A percentile compares a stretch with the other conserved stretches of the same genome.
Conservation (phyloP, 92 coral and sea anemone genomes). For the Parazoanthus swiftii region DNA sequence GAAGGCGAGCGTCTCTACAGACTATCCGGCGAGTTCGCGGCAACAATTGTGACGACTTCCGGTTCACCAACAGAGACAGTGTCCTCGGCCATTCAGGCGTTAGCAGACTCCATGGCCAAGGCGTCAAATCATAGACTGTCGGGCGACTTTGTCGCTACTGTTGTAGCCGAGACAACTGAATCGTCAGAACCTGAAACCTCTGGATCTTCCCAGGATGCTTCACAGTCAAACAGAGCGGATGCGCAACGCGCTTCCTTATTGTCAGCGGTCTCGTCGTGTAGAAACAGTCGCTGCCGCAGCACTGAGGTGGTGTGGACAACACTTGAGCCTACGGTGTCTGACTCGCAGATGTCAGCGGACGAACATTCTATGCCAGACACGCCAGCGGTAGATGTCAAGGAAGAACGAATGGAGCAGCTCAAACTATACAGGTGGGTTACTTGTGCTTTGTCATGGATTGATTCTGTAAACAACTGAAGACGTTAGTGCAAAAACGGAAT, state of each 20-base stretch:
- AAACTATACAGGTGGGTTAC: slow-evolving; percentile 66
- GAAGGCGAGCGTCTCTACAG: slow-evolving; percentile 35
- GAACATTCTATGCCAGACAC: slow-evolving; percentile 73
- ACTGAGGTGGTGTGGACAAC: slow-evolving; percentile 81
- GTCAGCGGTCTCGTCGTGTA: slow-evolving; percentile 59
- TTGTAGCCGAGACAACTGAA: slow-evolving; percentile 49
- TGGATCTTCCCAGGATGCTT: slow-evolving; percentile 14
- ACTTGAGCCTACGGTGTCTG: slow-evolving; percentile 74
- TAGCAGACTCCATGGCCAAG: slow-evolving; percentile 42
- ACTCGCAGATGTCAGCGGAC: slow-evolving; percentile 78
- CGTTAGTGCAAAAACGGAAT: too few species aligned
- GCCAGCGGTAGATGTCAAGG: slow-evolving; percentile 59
- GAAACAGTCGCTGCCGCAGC: slow-evolving; percentile 54
- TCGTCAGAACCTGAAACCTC: slow-evolving; percentile 14
- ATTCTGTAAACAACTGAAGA: too few species aligned
- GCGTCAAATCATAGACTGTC: slow-evolving; percentile 38
- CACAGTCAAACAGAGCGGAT: slow-evolving; percentile 45
- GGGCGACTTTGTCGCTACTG: slow-evolving; percentile 65
- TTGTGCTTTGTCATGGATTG: not conserved
- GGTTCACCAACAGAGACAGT: slow-evolving; percentile 39
- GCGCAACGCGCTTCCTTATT: slow-evolving; percentile 49
- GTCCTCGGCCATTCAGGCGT: slow-evolving; percentile 52
- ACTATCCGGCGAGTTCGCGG: slow-evolving; percentile 40
- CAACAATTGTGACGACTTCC: slow-evolving; percentile 35
- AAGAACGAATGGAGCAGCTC: slow-evolving; percentile 61